Conservation (phyloP, 2,888 invertebrate species). For the Carterocephalus palaemon region DNA sequence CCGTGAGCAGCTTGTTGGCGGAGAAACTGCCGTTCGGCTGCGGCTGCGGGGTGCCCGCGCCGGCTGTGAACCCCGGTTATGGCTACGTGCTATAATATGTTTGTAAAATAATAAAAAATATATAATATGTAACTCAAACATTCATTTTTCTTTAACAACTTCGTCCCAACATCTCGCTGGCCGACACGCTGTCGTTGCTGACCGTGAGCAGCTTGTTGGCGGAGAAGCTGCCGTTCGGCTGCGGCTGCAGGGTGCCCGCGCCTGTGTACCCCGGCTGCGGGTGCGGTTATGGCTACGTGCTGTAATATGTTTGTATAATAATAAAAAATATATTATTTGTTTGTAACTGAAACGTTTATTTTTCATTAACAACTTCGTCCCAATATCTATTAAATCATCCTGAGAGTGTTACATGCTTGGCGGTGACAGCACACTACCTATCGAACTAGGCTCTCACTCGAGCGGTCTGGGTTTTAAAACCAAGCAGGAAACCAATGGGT, state of each 20-base stretch:
- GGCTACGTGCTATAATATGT: conserved; percentile 12
- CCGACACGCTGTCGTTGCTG: conserved; percentile 59
- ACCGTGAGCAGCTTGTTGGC: conserved; percentile 59
- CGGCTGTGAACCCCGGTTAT: conserved; percentile 26
- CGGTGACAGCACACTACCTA: too few species aligned
- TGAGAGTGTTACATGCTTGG: too few species aligned
- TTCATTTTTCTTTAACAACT: too few species aligned
- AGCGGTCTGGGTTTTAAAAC: too few species aligned
- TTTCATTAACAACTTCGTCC: conserved; percentile 50
- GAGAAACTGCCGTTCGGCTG: conserved; percentile 49
- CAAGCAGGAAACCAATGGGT: too few species aligned
- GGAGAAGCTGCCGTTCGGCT: conserved; percentile 49
- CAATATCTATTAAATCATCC: too few species aligned
- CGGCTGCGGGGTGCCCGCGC: conserved; percentile 37
- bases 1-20: conserved; percentile 56
- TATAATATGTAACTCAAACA: too few species aligned
- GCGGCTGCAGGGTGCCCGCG: conserved; percentile 36
- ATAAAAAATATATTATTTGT: not conserved
- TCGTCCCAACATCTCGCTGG: conserved; percentile 54
- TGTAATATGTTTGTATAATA: not conserved
- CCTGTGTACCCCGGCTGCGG: conserved; percentile 14
- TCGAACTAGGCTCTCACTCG: too few species aligned
- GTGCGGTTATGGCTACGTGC: conserved; percentile 18
- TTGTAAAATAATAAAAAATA: conserved; percentile 9
- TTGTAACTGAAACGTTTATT: too few species aligned